Conservation (phyloP, 1,140 invertebrate species). For the Aphaenogaster floridana region DNA sequence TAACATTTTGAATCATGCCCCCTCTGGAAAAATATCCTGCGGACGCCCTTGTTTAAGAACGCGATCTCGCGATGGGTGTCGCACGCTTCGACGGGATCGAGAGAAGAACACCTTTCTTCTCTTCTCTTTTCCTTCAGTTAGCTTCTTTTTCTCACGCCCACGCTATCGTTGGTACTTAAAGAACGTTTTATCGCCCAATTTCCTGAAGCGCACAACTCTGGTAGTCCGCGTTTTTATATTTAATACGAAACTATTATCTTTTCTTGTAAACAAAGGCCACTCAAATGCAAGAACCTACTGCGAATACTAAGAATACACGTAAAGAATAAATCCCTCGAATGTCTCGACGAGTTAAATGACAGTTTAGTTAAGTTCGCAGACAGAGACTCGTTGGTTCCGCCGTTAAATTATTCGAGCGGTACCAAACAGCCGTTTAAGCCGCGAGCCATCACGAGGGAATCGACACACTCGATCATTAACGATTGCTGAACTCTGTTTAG, state of each 20-base stretch:
- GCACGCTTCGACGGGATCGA: slow-evolving; percentile 25
- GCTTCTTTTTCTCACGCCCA: neutral
- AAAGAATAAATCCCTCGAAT: slow-evolving; percentile 42
- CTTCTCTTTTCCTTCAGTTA: neutral
- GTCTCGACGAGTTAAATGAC: slow-evolving; percentile 31
- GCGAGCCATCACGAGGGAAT: slow-evolving; percentile 5
- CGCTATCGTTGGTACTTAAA: neutral
- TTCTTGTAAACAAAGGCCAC: slow-evolving; percentile 81
- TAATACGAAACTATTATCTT: slow-evolving; percentile 67
- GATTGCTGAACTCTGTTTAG: slow-evolving; percentile 36
- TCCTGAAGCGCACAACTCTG: slow-evolving; percentile 42
- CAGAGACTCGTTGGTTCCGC: neutral
- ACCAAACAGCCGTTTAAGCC: slow-evolving; percentile 23
- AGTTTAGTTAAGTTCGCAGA: neutral
- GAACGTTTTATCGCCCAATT: slow-evolving; percentile 6
- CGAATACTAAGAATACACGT: slow-evolving; percentile 49
- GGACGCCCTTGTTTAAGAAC: neutral
- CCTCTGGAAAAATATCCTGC: no score
- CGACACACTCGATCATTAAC: slow-evolving; percentile 42
- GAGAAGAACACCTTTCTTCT: neutral
- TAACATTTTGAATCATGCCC: no score
- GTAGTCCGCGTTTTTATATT: slow-evolving; percentile 33
- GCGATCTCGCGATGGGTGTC: slow-evolving; percentile 35
- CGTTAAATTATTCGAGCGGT: neutral
- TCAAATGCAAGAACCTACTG: slow-evolving; percentile 79